These are phyloP conservation scores for Drosophila mayri DNA, from an alignment of 1,140 invertebrate genomes.

Conservation along the genomic window DNA sequence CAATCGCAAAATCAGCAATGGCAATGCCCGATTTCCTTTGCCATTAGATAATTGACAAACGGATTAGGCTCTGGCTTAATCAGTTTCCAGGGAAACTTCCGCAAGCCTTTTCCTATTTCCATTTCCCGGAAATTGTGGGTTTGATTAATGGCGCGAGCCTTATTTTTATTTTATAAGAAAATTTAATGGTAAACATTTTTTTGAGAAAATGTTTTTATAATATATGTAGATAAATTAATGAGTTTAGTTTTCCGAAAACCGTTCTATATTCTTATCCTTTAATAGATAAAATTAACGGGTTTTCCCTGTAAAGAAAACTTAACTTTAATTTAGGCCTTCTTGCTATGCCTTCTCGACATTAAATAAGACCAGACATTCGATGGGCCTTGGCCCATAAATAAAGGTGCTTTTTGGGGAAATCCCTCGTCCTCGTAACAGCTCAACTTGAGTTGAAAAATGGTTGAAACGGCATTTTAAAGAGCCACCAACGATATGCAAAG, in stretches of 20 bases:
- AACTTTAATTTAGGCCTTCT: background rate
- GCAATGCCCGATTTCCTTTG: slow-evolving; percentile 1
- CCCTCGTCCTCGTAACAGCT: slow-evolving; percentile 14
- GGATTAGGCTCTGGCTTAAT: slow-evolving; percentile 3
- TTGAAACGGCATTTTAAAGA: slow-evolving; percentile 46
- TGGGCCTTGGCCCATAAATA: slow-evolving; percentile 22
- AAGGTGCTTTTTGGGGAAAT: slow-evolving; percentile 4
- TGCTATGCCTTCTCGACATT: background rate
- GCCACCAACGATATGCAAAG: slow-evolving; percentile 39
- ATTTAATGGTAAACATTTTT: too few relatives aligned
- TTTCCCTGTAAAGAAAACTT: too few relatives aligned
- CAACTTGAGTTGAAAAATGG: slow-evolving; percentile 43
- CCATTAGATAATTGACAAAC: slow-evolving; percentile 32
- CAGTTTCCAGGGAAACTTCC: slow-evolving; percentile 47
- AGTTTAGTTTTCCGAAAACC: too few relatives aligned
- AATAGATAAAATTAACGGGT: too few relatives aligned
- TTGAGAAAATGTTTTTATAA: too few relatives aligned
- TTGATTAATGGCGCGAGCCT: background rate
- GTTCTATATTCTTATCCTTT: too few relatives aligned
- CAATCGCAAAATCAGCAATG: background rate
- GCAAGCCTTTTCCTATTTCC: background rate
- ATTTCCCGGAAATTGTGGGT: slow-evolving; percentile 5
- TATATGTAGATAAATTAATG: too few relatives aligned
- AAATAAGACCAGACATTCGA: slow-evolving; percentile 14
- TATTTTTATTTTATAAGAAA: too few relatives aligned